Conservation (phyloP, 2,888 invertebrate genomes). For the Schizotus pectinicornis region DNA sequence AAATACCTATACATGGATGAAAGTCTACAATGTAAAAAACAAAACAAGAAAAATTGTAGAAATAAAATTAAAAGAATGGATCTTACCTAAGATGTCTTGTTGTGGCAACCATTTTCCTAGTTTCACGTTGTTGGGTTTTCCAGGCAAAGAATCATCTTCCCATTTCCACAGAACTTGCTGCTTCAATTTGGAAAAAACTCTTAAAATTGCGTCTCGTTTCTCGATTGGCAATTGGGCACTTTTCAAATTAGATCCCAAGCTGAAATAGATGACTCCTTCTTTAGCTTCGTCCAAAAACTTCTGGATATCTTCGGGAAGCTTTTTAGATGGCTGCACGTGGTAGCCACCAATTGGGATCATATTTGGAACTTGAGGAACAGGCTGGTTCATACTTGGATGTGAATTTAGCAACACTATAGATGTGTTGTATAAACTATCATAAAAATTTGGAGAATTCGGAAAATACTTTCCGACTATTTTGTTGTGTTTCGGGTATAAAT, state of each 20-base stretch:
- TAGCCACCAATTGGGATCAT: conserved; percentile 64
- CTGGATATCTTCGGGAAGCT: conserved; percentile 57
- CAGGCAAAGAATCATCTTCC: conserved; percentile 59
- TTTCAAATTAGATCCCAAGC: conserved; percentile 66
- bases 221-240: conserved; percentile 63
- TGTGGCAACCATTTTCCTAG: conserved; percentile 49
- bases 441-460: conserved; percentile 38
- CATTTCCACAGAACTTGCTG: conserved; percentile 73
- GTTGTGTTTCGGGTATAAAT: conserved; percentile 35
- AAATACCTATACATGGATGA: no score
- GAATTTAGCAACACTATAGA: conserved; percentile 48
- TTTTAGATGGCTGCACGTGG: conserved; percentile 51
- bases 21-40: no score
- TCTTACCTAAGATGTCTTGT: conserved; percentile 45
- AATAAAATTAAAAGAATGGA: not conserved
- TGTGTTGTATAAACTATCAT: conserved; percentile 40
- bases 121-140: conserved; percentile 53
- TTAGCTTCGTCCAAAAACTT: conserved; percentile 60
- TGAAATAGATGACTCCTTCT: conserved; percentile 64
- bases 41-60: no score
- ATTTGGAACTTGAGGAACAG: conserved; percentile 62
- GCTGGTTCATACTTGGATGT: conserved; percentile 61
- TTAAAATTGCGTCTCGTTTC: conserved; percentile 61
- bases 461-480: conserved; percentile 40
- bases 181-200: conserved; percentile 64